phyloP scores from a whole-genome alignment of 2,888 invertebrate genomes.

The Isotomurus palustris region DNA sequence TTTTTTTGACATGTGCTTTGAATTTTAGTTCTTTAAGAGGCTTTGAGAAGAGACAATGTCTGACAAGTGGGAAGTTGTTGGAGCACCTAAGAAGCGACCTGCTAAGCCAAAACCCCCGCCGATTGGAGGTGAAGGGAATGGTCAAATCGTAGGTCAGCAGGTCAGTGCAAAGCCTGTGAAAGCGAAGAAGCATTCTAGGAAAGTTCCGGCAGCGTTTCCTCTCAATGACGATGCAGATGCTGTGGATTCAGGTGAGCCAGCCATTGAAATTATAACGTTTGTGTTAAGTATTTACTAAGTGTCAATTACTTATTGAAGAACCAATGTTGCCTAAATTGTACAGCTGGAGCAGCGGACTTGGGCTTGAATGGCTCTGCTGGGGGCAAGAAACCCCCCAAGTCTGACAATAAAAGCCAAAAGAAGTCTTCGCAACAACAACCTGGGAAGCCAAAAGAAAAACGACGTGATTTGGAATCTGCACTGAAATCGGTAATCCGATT shows the following conservation, averaged over 20 bases:
- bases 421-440: constrained; percentile 10
- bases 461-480: constrained; percentile 27
- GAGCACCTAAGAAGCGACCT: constrained; percentile 29
- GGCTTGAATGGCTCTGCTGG: not conserved
- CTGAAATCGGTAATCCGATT: not conserved
- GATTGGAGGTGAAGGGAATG: constrained; percentile 12
- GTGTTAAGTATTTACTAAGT: not conserved
- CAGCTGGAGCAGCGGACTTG: not conserved
- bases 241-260: not conserved
- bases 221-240: constrained; percentile 11
- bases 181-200: constrained; percentile 23
- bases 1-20: not conserved
- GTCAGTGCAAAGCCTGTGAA: constrained; percentile 20
- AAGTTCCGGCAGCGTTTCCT: constrained; percentile 30
- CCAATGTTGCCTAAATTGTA: not conserved
- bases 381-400: not conserved
- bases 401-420: constrained; percentile 7
- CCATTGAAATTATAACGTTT: not conserved
- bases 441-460: constrained; percentile 24
- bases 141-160: constrained; percentile 12
- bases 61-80: constrained; percentile 43
- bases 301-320: too few relatives aligned
- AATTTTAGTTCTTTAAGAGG: not conserved
- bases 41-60: constrained; percentile 26
- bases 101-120: constrained; percentile 24